Base-by-base conservation (phyloP, 1,140 invertebrate genomes). In the Mesaphorura yosii region DNA sequence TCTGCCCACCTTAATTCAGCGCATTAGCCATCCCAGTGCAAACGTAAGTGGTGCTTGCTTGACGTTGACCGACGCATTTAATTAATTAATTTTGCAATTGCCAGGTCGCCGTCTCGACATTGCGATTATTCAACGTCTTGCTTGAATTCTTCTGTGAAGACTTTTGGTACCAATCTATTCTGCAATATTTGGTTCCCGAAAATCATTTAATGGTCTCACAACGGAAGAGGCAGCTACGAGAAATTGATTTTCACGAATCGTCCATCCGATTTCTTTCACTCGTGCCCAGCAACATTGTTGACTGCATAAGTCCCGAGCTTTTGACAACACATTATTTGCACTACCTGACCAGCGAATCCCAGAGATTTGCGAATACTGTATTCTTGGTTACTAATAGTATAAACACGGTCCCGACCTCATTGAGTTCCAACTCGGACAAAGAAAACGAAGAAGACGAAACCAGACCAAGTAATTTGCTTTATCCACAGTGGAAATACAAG, bases 161-260 rank as follows among this genome's bases (percentile, higher is more conserved):
- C 26, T 44, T 63, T 28, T 63, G 60, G 60, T 55, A 53, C 20
- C 41, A 57, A 26, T 4, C 52, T 2, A 55, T 63, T 41, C 48
- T 63, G 12, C 46, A 51, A 20, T 56, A 63, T 44, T 42, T 63
- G 20, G 41, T 59, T n/a, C 55, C 57, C 6, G 57, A 63, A 44
- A 50, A 57, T 40, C 57, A 63, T 48, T 38, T 59, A n/a, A 63
- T 63, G 57, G 57, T 59, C 4, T 49, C 50, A 7, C 60, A 59
- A 38, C 22, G 57, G n/a, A 42, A 45, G 5, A 44, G 15, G 10
- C 38, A 20, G 19, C 20, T 63, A 1, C 53, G 51, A 0, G 42
- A 52, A n/a, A 52, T 63, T 26, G 60, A 63, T 34, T 63, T 57
- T 44, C 52, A 59, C 20, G 57, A 59, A 3, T 49, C 60, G 3